Conservation (phyloP, 2,888 invertebrate species). For the Teleiodes luculella region DNA sequence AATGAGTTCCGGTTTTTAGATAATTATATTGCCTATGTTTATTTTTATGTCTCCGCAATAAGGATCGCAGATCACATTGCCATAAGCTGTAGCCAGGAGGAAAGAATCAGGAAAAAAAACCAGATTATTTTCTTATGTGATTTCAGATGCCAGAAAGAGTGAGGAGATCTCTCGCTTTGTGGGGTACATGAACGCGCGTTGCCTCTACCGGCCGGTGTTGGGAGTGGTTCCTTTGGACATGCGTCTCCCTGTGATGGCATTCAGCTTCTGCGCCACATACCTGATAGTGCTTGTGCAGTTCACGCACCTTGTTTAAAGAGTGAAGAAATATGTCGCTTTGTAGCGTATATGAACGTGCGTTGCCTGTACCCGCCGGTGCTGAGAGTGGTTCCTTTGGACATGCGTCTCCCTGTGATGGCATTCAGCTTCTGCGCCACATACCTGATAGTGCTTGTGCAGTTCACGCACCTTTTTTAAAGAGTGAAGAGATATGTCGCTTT, state of each 20-base stretch:
- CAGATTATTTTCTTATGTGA: not conserved
- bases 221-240: conserved; percentile 4
- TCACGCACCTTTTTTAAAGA: not conserved
- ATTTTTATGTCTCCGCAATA: too few relatives aligned
- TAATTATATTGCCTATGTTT: too few relatives aligned
- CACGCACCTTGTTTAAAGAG: not conserved
- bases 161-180: not conserved
- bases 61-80: too few relatives aligned
- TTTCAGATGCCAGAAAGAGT: conserved; percentile 1
- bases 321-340: not conserved
- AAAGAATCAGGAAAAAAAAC: too few relatives aligned
- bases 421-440: not conserved
- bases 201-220: not conserved
- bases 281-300: not conserved
- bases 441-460: not conserved
- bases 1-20: too few relatives aligned
- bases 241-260: not conserved
- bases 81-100: too few relatives aligned
- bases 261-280: not conserved
- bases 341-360: not conserved
- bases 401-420: not conserved
- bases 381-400: not conserved
- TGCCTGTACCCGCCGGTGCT: not conserved
- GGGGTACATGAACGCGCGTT: not conserved
- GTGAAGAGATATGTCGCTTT: not conserved